Conservation (phyloP, 2,888 invertebrate species). For the Drosophila pseudotakahashii region DNA sequence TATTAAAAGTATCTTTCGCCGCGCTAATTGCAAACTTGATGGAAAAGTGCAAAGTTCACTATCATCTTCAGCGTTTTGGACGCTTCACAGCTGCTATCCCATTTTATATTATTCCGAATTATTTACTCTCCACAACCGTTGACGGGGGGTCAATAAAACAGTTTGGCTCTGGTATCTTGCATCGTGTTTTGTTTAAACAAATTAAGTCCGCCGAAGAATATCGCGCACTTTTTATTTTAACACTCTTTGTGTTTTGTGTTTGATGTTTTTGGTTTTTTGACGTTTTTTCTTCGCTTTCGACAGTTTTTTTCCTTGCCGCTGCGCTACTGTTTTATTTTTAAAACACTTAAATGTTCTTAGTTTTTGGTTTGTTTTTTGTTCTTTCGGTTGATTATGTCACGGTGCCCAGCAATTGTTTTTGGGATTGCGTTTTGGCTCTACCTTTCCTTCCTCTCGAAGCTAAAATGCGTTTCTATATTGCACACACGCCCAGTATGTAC, state of each 20-base stretch:
- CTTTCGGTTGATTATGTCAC: slow-evolving; percentile 66
- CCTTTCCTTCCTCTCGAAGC: not conserved
- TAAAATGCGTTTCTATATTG: slow-evolving; percentile 46
- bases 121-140: slow-evolving; percentile 17
- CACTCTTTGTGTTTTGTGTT: slow-evolving; percentile 46
- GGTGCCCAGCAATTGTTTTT: slow-evolving; percentile 54
- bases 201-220: slow-evolving; percentile 16
- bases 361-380: slow-evolving; percentile 22
- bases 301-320: no score
- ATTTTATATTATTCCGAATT: slow-evolving; percentile 30
- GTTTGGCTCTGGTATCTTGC: slow-evolving; percentile 18
- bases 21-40: slow-evolving; percentile 31
- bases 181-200: slow-evolving; percentile 35
- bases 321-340: slow-evolving; percentile 57
- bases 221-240: slow-evolving; percentile 38
- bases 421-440: slow-evolving; percentile 15
- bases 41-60: slow-evolving; percentile 58
- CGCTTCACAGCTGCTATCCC: slow-evolving; percentile 45
- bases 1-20: slow-evolving; percentile 22
- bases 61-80: slow-evolving; percentile 15
- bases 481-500: slow-evolving; percentile 33
- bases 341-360: slow-evolving; percentile 48
- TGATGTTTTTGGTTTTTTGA: slow-evolving; percentile 42
- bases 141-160: slow-evolving; percentile 39
- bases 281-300: slow-evolving; percentile 11